These are phyloP conservation scores for Steinernema feltiae DNA, from an alignment of 1,140 invertebrate genomes.

Conservation along the genomic window DNA sequence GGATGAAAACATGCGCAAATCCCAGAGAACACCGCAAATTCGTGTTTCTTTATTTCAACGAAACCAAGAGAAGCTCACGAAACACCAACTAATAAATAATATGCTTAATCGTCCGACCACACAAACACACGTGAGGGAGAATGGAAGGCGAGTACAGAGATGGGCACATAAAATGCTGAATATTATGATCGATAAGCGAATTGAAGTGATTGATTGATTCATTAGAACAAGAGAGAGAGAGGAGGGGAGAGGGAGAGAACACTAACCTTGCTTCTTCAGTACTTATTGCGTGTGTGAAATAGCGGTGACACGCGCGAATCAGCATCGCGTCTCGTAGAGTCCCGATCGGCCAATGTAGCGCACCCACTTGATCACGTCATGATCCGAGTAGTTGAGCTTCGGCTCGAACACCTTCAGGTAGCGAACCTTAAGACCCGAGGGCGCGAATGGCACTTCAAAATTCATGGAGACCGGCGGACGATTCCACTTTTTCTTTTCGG, in stretches of 20 bases:
- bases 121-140: background rate
- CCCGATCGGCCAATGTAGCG: conserved; percentile 97
- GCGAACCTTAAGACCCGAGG: conserved; percentile 95
- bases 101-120: background rate
- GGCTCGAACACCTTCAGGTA: conserved; percentile 99
- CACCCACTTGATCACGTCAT: conserved; percentile 99
- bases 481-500: conserved; percentile 96
- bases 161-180: background rate
- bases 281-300: background rate
- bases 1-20: too few species aligned
- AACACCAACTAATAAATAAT: background rate
- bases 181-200: background rate
- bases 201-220: background rate
- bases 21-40: too few species aligned
- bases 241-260: too few species aligned
- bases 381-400: conserved; percentile 98
- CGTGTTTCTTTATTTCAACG: too few species aligned
- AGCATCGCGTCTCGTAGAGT: conserved; percentile 97
- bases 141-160: background rate
- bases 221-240: too few species aligned
- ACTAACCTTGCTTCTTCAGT: background rate
- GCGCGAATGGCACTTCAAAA: conserved; percentile 94
- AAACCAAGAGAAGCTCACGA: too few species aligned
- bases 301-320: too few species aligned
- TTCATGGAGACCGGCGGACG: conserved; percentile 99